These are phyloP conservation scores for Rhopalosiphum nymphaeae DNA, from an alignment of 2,888 invertebrate species.

Conservation along the genomic window DNA sequence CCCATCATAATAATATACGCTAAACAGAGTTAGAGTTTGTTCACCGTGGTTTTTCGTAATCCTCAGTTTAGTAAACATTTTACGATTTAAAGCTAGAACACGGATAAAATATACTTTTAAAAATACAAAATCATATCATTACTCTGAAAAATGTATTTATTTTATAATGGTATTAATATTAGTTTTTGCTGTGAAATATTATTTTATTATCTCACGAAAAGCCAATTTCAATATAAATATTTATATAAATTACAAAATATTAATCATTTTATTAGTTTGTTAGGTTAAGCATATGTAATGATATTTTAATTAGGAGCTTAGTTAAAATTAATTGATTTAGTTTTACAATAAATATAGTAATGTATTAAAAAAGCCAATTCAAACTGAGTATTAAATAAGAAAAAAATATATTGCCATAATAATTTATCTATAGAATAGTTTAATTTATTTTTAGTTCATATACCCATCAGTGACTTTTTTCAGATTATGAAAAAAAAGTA, in stretches of 20 bases:
- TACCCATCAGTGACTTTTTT: not conserved
- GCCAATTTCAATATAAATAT: not conserved
- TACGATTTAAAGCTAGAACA: slow-evolving; percentile 1
- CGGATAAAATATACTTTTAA: not conserved
- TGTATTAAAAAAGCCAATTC: not conserved
- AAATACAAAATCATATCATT: not conserved
- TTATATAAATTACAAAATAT: not conserved
- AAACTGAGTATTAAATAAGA: not conserved
- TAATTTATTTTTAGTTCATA: not conserved
- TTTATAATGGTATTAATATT: not conserved
- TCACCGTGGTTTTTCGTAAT: not conserved
- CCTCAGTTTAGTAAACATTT: slow-evolving; percentile 31
- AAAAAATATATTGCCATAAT: not conserved
- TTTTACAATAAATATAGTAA: not conserved
- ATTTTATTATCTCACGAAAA: not conserved
- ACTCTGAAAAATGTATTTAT: not conserved
- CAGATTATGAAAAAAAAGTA: not conserved
- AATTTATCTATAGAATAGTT: not conserved
- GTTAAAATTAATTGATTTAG: not conserved
- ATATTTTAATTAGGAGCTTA: not conserved
- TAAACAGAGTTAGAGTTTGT: not conserved
- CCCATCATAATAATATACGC: not conserved
- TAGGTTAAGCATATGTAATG: not conserved
- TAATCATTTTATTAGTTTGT: not conserved
- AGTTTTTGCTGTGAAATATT: not conserved